A percentile compares a stretch with the other conserved stretches of the same genome.
phyloP scores from a whole-genome alignment of 1,140 invertebrate species.

The Helicoverpa zea region DNA sequence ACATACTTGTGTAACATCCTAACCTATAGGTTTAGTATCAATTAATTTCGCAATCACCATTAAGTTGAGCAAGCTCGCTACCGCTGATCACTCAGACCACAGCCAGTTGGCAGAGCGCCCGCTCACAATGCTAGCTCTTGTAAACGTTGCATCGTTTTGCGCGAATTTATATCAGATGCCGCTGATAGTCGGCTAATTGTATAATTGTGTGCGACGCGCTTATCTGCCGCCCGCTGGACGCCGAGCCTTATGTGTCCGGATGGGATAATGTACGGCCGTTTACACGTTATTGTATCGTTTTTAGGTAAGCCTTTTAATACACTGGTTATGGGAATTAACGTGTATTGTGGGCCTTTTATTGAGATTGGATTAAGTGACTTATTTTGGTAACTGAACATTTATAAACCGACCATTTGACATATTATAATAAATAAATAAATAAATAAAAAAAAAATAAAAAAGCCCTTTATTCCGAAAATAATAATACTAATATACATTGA shows the following conservation, averaged over 20 bases:
- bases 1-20: too few relatives aligned
- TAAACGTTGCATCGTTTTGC: conserved; percentile 55
- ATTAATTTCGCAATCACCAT: too few relatives aligned
- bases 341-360: too few relatives aligned
- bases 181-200: conserved; percentile 54
- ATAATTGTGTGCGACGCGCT: conserved; percentile 47
- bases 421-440: too few relatives aligned
- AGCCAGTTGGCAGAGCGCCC: conserved; percentile 50
- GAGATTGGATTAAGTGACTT: not conserved
- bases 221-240: not conserved
- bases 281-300: not conserved
- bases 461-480: too few relatives aligned
- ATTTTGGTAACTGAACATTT: not conserved
- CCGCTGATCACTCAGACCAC: not conserved
- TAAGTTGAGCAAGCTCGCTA: not conserved
- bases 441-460: too few relatives aligned
- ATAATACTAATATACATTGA: too few relatives aligned
- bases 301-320: too few relatives aligned
- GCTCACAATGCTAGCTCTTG: conserved; percentile 50
- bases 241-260: not conserved
- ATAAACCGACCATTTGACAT: not conserved
- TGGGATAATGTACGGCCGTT: not conserved
- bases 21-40: too few relatives aligned
- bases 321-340: too few relatives aligned
- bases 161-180: conserved; percentile 55